Conservation (phyloP, 2,113 vertebrate genomes). For the Synchiropus splendidus region DNA sequence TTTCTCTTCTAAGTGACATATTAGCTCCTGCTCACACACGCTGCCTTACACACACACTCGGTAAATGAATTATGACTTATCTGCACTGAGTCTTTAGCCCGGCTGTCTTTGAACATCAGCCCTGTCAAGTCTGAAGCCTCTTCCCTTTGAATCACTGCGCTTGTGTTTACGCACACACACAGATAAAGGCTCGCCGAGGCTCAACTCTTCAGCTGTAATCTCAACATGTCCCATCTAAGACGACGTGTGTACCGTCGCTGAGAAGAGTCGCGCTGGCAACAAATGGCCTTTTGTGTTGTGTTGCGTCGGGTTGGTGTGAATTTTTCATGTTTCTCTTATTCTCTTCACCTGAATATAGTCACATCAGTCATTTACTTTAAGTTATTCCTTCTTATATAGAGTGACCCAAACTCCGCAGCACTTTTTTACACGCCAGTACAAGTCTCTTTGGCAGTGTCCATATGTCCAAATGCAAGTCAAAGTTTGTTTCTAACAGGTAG, state of each 20-base stretch:
- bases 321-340: no score
- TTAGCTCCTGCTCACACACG: constrained; percentile 1
- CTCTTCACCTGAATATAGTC: no score
- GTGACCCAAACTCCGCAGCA: no score
- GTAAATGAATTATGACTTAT: constrained; percentile 34
- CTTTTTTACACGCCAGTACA: no score
- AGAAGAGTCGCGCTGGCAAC: no score
- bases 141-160: constrained; percentile 24
- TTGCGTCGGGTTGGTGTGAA: no score
- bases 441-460: no score
- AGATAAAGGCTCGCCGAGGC: constrained; percentile 15
- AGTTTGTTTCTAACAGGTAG: no score
- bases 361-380: no score
- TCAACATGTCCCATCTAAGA: constrained; percentile 8
- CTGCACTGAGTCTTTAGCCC: constrained; percentile 29
- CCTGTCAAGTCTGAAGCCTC: constrained; percentile 24
- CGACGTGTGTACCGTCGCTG: not conserved
- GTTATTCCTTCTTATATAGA: no score
- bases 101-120: constrained; percentile 43
- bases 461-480: no score
- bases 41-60: not conserved
- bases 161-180: constrained; percentile 17
- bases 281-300: no score
- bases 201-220: constrained; percentile 13
- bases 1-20: constrained; percentile 10